phyloP scores from a whole-genome alignment of 2,113 vertebrate genomes.

The Anguilla rostrata region DNA sequence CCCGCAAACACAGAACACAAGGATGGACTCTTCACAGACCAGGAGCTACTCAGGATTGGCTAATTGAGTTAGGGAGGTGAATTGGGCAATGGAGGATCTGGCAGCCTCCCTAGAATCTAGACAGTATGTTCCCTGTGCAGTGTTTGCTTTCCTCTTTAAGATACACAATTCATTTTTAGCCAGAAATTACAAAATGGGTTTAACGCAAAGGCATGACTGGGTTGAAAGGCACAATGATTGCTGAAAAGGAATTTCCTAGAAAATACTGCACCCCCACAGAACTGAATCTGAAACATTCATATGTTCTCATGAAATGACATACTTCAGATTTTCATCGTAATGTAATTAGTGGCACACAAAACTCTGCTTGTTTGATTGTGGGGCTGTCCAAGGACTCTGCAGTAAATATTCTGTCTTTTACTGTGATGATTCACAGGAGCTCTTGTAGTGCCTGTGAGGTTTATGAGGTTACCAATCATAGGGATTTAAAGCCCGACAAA shows the following conservation, averaged over 20 bases:
- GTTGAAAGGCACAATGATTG: not conserved
- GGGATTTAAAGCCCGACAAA: not conserved
- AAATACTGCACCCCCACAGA: not conserved
- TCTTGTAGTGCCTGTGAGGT: not conserved
- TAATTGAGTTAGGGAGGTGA: not conserved
- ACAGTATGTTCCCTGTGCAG: not conserved
- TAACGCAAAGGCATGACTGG: not conserved
- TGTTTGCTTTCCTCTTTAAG: not conserved
- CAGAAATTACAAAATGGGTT: not conserved
- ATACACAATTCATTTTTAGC: not conserved
- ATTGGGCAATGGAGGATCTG: not conserved
- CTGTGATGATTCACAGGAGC: not conserved
- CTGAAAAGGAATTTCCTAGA: not conserved
- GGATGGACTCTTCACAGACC: not conserved
- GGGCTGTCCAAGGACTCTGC: not conserved
- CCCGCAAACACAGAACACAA: not conserved
- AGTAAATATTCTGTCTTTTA: not conserved
- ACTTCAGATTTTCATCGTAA: slow-evolving; percentile 9
- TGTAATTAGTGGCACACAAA: not conserved
- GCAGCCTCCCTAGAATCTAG: not conserved
- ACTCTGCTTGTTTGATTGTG: slow-evolving; percentile 2
- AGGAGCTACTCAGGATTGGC: not conserved
- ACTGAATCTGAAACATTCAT: not conserved
- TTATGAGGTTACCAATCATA: slow-evolving; percentile 8
- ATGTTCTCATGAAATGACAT: not conserved